Base-by-base conservation (phyloP, 2,113 vertebrate species). In the Puffinus mauretanicus region DNA sequence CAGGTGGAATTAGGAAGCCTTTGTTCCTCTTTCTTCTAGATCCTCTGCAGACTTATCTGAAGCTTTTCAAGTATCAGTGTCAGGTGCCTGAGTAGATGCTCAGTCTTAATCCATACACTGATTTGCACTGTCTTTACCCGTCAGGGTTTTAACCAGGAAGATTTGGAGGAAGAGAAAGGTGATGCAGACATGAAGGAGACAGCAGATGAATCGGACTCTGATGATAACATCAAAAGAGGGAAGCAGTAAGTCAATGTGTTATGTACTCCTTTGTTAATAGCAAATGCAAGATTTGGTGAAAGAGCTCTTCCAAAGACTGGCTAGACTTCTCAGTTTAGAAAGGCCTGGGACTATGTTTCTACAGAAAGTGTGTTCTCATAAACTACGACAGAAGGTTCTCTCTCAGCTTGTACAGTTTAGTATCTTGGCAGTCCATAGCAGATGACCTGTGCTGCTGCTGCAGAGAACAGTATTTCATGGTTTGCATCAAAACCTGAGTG, bases 101-200 rank as follows among this genome's bases (percentile, higher is more conserved):
- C 52, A 16, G 0, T 85, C 67, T 46, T 85, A 73, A 32, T 82
- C 49, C 18, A 2, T 81, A 8, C 14, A 14, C 65, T 96, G 64
- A 97, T 58, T 60, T 91, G 54, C 30, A 22, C 49, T 97, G 12
- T 72, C 62, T 97, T 90, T 89, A 62, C 85, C 24, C 19, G 55
- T 70, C 95, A 99, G 99, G 99, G 99, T 36, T 99, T 99, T 98
- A 99, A 99, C 96, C 99, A 99, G 96, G 99, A 99, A 96, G 99
- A 99, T 94, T 96, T 99, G 95, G 99, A 99, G 76, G 98, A 98
- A 18, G 99, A 99, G 57, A 99, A 98, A 79, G 96, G 97, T 83
- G 98, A 98, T 97, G 57, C 85, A 14, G 98, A 98, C 36, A 86
- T 97, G 82, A 97, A 97, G 85, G 98, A 98, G 94, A 67, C 81